Evolutionary conservation across 2,797 vertebrate genomes (phyloP).

Genomic region (Micromesistius poutassou): DNA sequence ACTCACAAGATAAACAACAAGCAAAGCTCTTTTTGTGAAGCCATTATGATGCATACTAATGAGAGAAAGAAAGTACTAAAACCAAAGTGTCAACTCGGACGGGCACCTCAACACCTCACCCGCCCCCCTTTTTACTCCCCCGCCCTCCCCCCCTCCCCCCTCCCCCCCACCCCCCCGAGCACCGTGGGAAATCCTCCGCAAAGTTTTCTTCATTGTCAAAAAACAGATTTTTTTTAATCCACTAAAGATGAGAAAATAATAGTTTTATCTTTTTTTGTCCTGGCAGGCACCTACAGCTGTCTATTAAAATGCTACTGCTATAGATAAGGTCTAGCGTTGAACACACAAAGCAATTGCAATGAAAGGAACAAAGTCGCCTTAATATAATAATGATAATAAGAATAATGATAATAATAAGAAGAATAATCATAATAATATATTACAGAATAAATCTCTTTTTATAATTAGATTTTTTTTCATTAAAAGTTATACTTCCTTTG

Average conservation of each 20-base stretch:
- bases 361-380: conserved; percentile 98
- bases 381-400: conserved; percentile 82
- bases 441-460: conserved; percentile 99
- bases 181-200: conserved; percentile 71
- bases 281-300: conserved; percentile 99
- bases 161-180: conserved; percentile 67
- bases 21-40: conserved; percentile 99
- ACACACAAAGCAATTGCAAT: conserved; percentile 99
- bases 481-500: conserved; percentile 97
- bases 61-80: conserved; percentile 78
- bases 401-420: conserved; percentile 81
- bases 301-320: conserved; percentile 99
- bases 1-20: conserved; percentile 99
- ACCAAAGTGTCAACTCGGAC: conserved; percentile 87
- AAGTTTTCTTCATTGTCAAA: conserved; percentile 68
- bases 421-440: conserved; percentile 90
- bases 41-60: conserved; percentile 98
- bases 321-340: conserved; percentile 98
- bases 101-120: conserved; percentile 55
- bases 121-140: conserved; percentile 65
- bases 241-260: conserved; percentile 97
- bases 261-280: conserved; percentile 77
- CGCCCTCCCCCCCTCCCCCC: conserved; percentile 60
- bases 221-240: conserved; percentile 68
- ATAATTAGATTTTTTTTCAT: conserved; percentile 87